Evolutionary conservation across 1,140 invertebrate genomes (phyloP).

Genomic region (Luehdorfia chinensis): DNA sequence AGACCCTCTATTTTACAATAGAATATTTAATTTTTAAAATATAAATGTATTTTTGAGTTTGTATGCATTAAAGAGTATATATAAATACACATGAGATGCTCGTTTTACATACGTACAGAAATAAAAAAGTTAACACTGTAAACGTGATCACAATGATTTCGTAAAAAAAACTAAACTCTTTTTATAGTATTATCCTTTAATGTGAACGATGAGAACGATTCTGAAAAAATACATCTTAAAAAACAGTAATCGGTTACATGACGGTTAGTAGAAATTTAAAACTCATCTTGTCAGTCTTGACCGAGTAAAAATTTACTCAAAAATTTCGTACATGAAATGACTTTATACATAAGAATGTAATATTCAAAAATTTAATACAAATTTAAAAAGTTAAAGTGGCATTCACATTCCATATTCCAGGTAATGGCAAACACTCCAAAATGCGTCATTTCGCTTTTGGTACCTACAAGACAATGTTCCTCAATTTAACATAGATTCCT

Average conservation of each 20-base stretch:
- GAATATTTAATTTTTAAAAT: too few relatives aligned
- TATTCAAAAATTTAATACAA: not conserved
- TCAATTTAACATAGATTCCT: not conserved
- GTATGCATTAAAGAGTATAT: too few relatives aligned
- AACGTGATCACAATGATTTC: too few relatives aligned
- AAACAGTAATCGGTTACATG: conserved; percentile 41
- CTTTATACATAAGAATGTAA: not conserved
- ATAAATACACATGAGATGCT: too few relatives aligned
- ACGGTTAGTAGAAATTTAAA: conserved; percentile 37
- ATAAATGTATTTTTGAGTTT: too few relatives aligned
- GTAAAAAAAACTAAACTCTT: too few relatives aligned
- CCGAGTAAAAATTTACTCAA: conserved; percentile 57
- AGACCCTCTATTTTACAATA: too few relatives aligned
- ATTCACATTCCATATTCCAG: not conserved
- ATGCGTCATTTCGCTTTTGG: not conserved
- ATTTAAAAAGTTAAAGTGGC: not conserved
- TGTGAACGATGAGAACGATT: conserved; percentile 58
- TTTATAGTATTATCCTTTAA: conserved; percentile 41
- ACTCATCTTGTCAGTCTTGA: conserved; percentile 51
- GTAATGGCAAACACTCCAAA: not conserved
- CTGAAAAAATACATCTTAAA: conserved; percentile 59
- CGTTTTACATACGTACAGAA: too few relatives aligned
- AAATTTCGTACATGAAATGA: conserved; percentile 18
- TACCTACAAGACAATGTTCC: conserved; percentile 1
- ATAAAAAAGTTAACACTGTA: too few relatives aligned